phyloP scores from a whole-genome alignment of 2,888 invertebrate species.

The Mythimna impura region DNA sequence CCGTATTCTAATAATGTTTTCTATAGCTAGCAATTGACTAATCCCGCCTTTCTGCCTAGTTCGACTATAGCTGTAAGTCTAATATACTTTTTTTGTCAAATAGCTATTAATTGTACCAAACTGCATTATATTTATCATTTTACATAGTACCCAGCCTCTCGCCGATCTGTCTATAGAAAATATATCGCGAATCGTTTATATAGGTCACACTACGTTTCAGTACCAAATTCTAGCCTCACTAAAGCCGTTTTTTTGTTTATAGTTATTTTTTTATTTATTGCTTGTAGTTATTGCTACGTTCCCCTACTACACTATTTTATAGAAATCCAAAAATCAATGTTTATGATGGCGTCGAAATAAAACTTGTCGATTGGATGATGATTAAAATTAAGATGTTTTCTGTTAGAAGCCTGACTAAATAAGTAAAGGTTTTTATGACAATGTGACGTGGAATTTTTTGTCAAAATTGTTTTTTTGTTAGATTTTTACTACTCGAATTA shows the following conservation, averaged over 20 bases:
- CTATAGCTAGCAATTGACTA: constrained; percentile 91
- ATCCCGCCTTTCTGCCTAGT: constrained; percentile 85
- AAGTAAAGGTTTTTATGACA: constrained; percentile 26
- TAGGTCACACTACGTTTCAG: constrained; percentile 84
- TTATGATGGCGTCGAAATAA: constrained; percentile 63
- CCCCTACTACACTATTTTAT: constrained; percentile 79
- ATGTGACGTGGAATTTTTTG: constrained; percentile 41
- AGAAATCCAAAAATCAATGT: constrained; percentile 70
- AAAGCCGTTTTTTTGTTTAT: constrained; percentile 81
- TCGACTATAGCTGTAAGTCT: constrained; percentile 86
- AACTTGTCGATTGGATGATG: constrained; percentile 44
- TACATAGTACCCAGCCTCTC: constrained; percentile 81
- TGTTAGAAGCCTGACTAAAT: constrained; percentile 31
- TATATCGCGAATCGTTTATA: constrained; percentile 85
- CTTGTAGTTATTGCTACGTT: constrained; percentile 88
- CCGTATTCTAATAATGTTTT: constrained; percentile 79
- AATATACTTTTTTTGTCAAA: constrained; percentile 81
- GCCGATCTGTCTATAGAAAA: constrained; percentile 85
- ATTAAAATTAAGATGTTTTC: constrained; percentile 27
- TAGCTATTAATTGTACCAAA: constrained; percentile 87
- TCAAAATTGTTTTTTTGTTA: constrained; percentile 14
- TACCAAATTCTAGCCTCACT: constrained; percentile 89
- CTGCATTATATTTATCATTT: constrained; percentile 77
- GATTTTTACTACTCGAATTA: constrained; percentile 36
- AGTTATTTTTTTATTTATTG: constrained; percentile 82